phyloP scores from a whole-genome alignment of 2,888 invertebrate genomes.

The Mayetiola destructor region DNA sequence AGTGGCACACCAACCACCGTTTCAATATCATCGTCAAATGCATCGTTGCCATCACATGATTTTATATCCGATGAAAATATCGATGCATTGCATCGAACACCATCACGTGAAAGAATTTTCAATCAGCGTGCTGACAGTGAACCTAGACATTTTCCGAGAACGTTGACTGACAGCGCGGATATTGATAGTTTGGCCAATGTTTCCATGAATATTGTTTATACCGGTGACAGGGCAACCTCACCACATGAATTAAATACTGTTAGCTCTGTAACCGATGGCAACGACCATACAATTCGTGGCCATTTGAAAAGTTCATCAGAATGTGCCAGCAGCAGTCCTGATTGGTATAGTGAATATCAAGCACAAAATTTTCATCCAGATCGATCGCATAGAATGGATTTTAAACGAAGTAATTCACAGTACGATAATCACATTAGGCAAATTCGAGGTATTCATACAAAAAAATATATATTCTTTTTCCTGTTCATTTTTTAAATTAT shows the following conservation, averaged over 20 bases:
- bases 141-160: constrained; percentile 8
- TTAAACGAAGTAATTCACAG: constrained; percentile 62
- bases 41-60: constrained; percentile 37
- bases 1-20: constrained; percentile 24
- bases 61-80: constrained; percentile 42
- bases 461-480: neutral
- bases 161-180: constrained; percentile 13
- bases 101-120: constrained; percentile 19
- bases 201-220: neutral
- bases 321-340: constrained; percentile 27
- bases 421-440: constrained; percentile 76
- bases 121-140: neutral
- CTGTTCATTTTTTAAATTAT: no score
- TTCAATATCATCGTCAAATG: constrained; percentile 40
- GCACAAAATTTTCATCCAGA: constrained; percentile 44
- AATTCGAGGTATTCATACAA: constrained; percentile 54
- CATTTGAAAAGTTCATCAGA: constrained; percentile 19
- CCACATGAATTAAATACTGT: constrained; percentile 15
- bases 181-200: constrained; percentile 16
- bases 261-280: constrained; percentile 14
- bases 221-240: constrained; percentile 18
- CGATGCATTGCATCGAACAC: constrained; percentile 22
- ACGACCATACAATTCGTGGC: constrained; percentile 17
- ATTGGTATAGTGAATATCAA: constrained; percentile 45
- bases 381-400: constrained; percentile 49